Evolutionary conservation across 2,888 invertebrate genomes (phyloP).

Genomic region (Conomelus anceps): DNA sequence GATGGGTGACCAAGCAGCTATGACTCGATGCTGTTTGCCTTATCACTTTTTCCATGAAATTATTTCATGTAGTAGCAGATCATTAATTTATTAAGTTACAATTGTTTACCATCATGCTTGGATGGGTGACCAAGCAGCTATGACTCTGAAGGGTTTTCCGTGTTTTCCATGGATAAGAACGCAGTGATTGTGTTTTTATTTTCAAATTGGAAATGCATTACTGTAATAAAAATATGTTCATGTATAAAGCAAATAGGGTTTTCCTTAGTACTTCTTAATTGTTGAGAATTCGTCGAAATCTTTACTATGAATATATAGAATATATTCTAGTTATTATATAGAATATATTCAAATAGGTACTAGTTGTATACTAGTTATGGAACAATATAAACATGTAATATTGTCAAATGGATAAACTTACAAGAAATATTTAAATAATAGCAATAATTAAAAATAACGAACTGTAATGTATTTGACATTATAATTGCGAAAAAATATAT

Average conservation of each 20-base stretch:
- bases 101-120: too few relatives aligned
- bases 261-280: slow-evolving; percentile 1
- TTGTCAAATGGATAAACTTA: background rate
- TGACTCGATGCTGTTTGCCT: too few relatives aligned
- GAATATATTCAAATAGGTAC: too few relatives aligned
- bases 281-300: slow-evolving; percentile 22
- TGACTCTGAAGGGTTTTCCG: too few relatives aligned
- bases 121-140: too few relatives aligned
- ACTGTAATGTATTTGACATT: background rate
- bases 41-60: too few relatives aligned
- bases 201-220: background rate
- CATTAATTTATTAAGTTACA: too few relatives aligned
- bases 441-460: background rate
- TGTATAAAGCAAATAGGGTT: background rate
- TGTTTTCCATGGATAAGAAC: background rate
- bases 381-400: background rate
- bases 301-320: slow-evolving; percentile 14
- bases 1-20: too few relatives aligned
- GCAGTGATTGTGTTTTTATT: background rate
- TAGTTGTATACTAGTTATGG: slow-evolving; percentile 22
- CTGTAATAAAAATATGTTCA: background rate
- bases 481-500: background rate
- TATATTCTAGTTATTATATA: too few relatives aligned
- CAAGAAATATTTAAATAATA: background rate
- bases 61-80: too few relatives aligned